Evolutionary conservation across 2,797 vertebrate genomes (phyloP), one percentile per base, ranked within the genome.

Genomic region (Pseudopleuronectes americanus): DNA sequence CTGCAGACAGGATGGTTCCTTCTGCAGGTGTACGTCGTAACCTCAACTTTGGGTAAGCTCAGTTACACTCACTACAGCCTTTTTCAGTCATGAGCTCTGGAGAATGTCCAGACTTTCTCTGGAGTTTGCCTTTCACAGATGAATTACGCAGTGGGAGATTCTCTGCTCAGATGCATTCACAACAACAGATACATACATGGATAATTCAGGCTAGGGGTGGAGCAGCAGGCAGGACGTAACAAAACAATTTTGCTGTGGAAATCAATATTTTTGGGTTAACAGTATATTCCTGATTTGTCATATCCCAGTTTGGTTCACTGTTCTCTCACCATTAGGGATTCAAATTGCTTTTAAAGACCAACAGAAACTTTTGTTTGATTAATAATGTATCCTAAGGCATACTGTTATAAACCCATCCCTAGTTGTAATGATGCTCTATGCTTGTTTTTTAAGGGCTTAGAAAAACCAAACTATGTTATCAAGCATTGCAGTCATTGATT

Each of bases 11-110:
- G 84, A 96, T 99, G 76, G 96, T 85, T 68, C 95, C 95, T 12
- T 94, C 97, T 10, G 94, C 97, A 48, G 96, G 87, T 45, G 95
- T 96, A 71, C 95, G 97, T 13, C 96, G 97, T 62, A 80, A 92
- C 48, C 95, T 99, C 58, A 98, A 95, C 92, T 99, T 99, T 91
- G 95, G 96, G 97, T 99, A 89, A 89, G 91, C 10, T 45, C 63
- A 38, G 51, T 49, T 19, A 19, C 14, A 22, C n/a, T 45, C 51
- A 21, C 6, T 13, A 3, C 12, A 12, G 36, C 36, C 12, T 13
- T 13, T 12, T 12, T 38, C 36, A 38, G 36, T 12, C 36, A 38
- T 10, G 33, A 36, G 12, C 33, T 36, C 33, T 10, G 8, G 10
- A 36, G 31, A 33, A 33, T 8, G 31, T 33, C 31, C 8, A 8